Evolutionary conservation across 1,140 invertebrate genomes (phyloP), one percentile per base, ranked within the genome.

Genomic region (Habropoda laboriosa): DNA sequence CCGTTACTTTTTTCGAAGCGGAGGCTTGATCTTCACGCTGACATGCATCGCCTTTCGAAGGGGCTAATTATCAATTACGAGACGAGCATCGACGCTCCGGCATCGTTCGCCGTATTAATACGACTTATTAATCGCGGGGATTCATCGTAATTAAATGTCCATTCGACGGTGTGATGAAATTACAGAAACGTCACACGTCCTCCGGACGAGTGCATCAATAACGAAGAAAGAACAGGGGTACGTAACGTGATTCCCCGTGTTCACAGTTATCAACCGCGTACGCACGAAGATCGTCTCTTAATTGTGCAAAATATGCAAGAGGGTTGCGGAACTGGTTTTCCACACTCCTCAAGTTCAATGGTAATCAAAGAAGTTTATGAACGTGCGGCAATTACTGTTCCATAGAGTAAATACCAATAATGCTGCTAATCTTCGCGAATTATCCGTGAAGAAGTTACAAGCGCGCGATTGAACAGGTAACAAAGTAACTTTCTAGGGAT

Each of bases 61-160:
- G 1, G 8, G 18, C 27, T 73, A 73, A 73, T 73, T 73, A 73
- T 49, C n/a, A 32, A 61, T 47, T 32, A 24, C 30, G 21, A 38
- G 18, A 35, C 10, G 4, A 27, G 32, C 32, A 32, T 49, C n/a
- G 35, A 40, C 35, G 6, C 32, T 66, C 18, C 21, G 13, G 8
- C 2, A 0, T 6, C 7, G 10, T 5, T 21, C 42, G 10, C 16
- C n/a, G n/a, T n/a, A n/a, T n/a, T n/a, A n/a, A n/a, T n/a, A 27
- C 1, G 1, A 63, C n/a, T n/a, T n/a, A 61, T 61, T 49, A 38
- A 74, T 51, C 27, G 12, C 21, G 3, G n/a, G 6, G 7, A 40
- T 45, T 64, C 4, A n/a, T 51, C 35, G 27, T n/a, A 51, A 74
- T 64, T 40, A 51, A 8, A 3, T n/a, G n/a, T n/a, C n/a, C n/a